phyloP scores from a whole-genome alignment of 2,888 invertebrate species.

The Lamellibrachia satsuma region DNA sequence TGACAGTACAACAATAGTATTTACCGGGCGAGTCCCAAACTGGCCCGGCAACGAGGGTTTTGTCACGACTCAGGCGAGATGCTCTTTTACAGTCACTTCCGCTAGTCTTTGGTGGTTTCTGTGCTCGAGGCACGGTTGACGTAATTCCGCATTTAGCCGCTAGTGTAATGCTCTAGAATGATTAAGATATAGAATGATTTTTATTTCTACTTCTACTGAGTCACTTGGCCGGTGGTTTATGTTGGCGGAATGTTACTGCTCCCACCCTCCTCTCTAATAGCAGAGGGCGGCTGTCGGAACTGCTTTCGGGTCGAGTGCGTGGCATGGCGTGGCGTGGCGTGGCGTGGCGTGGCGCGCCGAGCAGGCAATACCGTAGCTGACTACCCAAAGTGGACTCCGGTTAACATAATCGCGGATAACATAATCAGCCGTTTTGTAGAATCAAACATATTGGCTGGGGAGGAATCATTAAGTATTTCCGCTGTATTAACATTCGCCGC shows the following conservation, averaged over 20 bases:
- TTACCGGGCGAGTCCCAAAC: background rate
- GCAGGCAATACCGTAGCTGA: no score
- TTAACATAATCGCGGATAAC: no score
- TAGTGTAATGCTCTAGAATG: background rate
- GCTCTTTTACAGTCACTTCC: background rate
- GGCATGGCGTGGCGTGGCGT: no score
- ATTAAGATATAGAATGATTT: background rate
- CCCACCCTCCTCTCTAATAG: no score
- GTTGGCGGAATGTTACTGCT: background rate
- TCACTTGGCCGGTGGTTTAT: background rate
- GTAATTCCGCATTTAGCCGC: background rate
- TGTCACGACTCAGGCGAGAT: background rate
- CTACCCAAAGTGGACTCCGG: no score
- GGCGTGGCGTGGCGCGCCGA: no score
- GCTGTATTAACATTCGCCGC: no score
- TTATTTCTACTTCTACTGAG: background rate
- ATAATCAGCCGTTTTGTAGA: no score
- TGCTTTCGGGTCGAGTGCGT: no score
- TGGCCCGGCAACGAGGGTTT: background rate
- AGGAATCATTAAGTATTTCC: no score
- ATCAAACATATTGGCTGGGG: no score
- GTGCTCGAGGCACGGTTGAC: background rate
- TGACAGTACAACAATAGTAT: background rate
- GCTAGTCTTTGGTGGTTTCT: background rate
- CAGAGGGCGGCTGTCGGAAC: no score